phyloP scores from a whole-genome alignment of 2,113 vertebrate genomes.

The Tor tambroides region DNA sequence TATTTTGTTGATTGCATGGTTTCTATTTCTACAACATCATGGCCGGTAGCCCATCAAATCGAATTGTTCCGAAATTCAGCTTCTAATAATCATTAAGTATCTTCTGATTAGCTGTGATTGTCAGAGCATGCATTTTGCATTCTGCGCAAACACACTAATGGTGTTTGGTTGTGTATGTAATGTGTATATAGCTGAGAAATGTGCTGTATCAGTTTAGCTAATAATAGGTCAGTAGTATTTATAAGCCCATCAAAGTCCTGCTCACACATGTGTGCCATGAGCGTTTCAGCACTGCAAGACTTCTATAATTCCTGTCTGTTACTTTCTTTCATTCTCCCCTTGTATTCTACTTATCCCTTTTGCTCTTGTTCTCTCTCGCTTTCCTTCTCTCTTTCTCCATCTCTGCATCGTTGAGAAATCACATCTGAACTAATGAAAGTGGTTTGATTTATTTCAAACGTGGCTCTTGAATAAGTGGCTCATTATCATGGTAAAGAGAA shows the following conservation, averaged over 20 bases:
- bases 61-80: too few species aligned
- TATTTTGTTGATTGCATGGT: too few species aligned
- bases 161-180: too few species aligned
- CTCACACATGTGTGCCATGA: background rate
- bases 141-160: too few species aligned
- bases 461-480: constrained; percentile 38
- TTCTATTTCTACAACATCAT: too few species aligned
- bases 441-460: constrained; percentile 42
- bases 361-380: background rate
- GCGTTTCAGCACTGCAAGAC: background rate
- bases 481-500: constrained; percentile 36
- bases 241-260: background rate
- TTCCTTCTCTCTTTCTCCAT: background rate
- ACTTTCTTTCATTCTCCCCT: constrained; percentile 14
- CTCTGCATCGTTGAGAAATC: background rate
- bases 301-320: constrained; percentile 12
- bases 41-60: too few species aligned
- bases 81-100: too few species aligned
- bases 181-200: background rate
- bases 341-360: constrained; percentile 10
- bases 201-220: background rate
- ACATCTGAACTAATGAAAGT: constrained; percentile 38
- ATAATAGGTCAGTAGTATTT: background rate
- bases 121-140: too few species aligned
- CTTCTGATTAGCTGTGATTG: too few species aligned